Percentiles rank a stretch among this genome's conserved stretches.
These are phyloP conservation scores for Drosophila pallidifrons DNA, from an alignment of 1,140 invertebrate species.

Conservation along the genomic window DNA sequence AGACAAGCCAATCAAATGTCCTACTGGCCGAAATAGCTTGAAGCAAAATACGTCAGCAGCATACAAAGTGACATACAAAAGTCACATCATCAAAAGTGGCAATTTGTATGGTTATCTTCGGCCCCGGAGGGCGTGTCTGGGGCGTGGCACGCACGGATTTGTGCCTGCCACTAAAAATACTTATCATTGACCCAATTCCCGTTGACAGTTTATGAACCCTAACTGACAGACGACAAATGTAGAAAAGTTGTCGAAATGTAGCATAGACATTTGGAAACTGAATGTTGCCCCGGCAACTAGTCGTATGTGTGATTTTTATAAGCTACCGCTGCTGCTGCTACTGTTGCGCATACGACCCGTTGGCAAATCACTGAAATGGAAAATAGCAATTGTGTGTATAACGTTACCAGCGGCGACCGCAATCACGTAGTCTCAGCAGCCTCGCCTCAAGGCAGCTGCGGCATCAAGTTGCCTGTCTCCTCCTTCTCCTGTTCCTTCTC, in stretches of 20 bases:
- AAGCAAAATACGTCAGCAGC: neutral
- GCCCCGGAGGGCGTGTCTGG: neutral
- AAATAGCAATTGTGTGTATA: conserved; percentile 66
- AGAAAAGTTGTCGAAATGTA: neutral
- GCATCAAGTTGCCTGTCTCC: neutral
- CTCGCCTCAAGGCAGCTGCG: neutral
- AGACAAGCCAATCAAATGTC: conserved; percentile 41
- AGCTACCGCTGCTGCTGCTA: neutral
- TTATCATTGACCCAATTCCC: conserved; percentile 73
- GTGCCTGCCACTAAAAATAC: conserved; percentile 66
- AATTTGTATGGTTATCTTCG: conserved; percentile 17
- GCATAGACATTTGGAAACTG: conserved; percentile 37
- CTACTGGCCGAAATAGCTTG: conserved; percentile 21
- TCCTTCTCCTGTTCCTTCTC: neutral
- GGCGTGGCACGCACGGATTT: neutral
- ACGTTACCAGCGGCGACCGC: conserved; percentile 36
- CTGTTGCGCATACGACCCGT: conserved; percentile 63
- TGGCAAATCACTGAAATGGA: conserved; percentile 60
- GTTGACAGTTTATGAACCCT: conserved; percentile 64
- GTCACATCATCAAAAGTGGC: conserved; percentile 17
- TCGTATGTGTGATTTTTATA: conserved; percentile 75
- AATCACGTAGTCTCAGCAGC: conserved; percentile 61
- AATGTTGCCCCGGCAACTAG: conserved; percentile 36
- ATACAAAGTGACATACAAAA: conserved; percentile 1
- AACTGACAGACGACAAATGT: conserved; percentile 67